Evolutionary conservation across 2,113 vertebrate genomes (phyloP).

Genomic region (Cricetomys ansorgei): DNA sequence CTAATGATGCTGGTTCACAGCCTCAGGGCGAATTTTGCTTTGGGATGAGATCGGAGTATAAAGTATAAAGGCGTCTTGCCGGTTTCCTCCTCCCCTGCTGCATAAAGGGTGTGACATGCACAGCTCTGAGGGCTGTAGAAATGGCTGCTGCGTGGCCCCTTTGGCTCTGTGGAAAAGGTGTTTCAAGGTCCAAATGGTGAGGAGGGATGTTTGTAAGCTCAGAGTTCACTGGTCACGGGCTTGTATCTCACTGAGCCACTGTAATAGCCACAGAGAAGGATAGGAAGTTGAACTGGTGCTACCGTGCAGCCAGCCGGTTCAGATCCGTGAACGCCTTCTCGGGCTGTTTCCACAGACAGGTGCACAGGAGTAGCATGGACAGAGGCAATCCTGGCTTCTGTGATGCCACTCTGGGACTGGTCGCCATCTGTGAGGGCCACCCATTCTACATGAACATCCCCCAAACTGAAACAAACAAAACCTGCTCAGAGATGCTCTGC

Average conservation of each 20-base stretch:
- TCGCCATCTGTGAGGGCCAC: not conserved
- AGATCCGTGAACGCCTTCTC: not conserved
- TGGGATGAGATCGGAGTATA: not conserved
- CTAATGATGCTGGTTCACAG: not conserved
- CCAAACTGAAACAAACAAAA: not conserved
- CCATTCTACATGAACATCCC: not conserved
- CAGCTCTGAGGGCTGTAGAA: not conserved
- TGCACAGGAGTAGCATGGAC: not conserved
- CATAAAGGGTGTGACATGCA: rapidly evolving
- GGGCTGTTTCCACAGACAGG: not conserved
- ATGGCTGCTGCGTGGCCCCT: not conserved
- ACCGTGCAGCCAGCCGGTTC: not conserved
- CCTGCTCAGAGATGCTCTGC: not conserved
- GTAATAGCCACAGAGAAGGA: not conserved
- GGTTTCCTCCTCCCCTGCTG: not conserved
- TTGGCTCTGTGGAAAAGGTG: not conserved
- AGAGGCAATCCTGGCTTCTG: not conserved
- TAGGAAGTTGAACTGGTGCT: not conserved
- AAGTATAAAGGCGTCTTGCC: not conserved
- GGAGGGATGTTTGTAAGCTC: not conserved
- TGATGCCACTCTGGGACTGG: not conserved
- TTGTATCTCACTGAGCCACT: not conserved
- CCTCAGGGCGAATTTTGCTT: not conserved
- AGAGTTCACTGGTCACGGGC: not conserved
- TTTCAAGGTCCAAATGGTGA: not conserved